These are phyloP conservation scores for Neomonachus schauinslandi DNA, from an alignment of 2,113 vertebrate genomes.

Conservation along the genomic window DNA sequence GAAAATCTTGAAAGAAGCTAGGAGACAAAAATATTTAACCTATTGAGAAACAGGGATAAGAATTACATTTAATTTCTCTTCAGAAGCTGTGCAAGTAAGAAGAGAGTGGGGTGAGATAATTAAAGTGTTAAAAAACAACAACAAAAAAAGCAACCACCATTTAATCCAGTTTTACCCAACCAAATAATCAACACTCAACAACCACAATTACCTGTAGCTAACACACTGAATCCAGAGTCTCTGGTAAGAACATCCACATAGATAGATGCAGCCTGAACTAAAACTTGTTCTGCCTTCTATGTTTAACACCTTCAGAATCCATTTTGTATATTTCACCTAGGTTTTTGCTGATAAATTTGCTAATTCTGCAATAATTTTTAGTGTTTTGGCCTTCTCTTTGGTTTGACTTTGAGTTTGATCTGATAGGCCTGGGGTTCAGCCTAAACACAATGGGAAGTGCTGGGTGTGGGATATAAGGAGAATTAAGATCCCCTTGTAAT, in stretches of 20 bases:
- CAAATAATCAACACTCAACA: neutral
- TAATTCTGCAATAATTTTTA: conserved; percentile 2
- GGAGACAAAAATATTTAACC: neutral
- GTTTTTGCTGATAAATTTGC: neutral
- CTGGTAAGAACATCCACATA: neutral
- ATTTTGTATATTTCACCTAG: neutral
- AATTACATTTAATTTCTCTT: neutral
- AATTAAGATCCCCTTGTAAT: neutral
- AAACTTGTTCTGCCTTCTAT: neutral
- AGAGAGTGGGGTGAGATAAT: neutral
- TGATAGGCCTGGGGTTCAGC: neutral
- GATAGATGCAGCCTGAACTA: neutral
- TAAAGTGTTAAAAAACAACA: neutral
- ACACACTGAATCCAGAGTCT: neutral
- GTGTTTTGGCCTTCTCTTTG: neutral
- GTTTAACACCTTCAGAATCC: neutral
- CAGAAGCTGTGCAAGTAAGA: neutral
- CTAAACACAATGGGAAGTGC: neutral
- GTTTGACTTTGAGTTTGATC: conserved; percentile 1
- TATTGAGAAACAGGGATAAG: neutral
- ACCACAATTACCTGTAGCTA: neutral
- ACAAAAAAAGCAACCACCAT: neutral
- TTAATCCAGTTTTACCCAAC: neutral
- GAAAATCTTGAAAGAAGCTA: neutral
- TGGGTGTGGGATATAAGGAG: neutral